Base-by-base conservation (phyloP, 2,797 vertebrate genomes). In the Anabas testudineus region DNA sequence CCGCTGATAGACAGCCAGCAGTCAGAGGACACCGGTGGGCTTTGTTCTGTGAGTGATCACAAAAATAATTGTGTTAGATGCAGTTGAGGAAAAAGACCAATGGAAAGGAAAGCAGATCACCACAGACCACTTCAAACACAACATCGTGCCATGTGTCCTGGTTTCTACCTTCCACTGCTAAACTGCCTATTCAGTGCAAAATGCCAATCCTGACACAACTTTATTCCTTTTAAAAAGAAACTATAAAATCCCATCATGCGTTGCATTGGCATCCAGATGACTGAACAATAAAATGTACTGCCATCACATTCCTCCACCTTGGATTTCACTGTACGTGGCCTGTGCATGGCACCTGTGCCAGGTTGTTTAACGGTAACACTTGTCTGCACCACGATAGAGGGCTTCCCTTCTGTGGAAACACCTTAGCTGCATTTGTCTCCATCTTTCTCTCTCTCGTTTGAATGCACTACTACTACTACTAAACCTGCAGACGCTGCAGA, bases 291-390 rank as follows among this genome's bases (percentile, higher is more conserved):
- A 76, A 83, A 83, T 18, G 2, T 7, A 8, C 48, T 26, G 16
- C 71, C 7, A 48, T 62, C 75, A 74, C 78, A 74, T 88, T 87
- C 80, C 71, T 72, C 39, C 60, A 72, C 83, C 69, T 82, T 79
- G 53, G 46, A 55, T 71, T 67, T 76, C 72, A 81, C 79, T 36
- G 41, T 48, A 48, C 4, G 2, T 82, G 76, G 83, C 67, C 67
- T 74, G 41, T 42, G 36, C 5, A 2, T 54, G 55, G 42, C 51
- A 32, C 65, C 24, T 51, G 32, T 51, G 56, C 63, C 67, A 74
- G 59, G 34, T 16, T 64, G 18, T 72, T 61, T 81, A 78, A 52
- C 34, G 49, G 26, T 26, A 64, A 64, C 70, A 73, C 56, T 74
- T 79, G 77, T 62, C 48, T 24, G 24, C 19, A 18, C 65, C 41